phyloP scores from a whole-genome alignment of 2,113 vertebrate species.

The Nannobrachium achirus region DNA sequence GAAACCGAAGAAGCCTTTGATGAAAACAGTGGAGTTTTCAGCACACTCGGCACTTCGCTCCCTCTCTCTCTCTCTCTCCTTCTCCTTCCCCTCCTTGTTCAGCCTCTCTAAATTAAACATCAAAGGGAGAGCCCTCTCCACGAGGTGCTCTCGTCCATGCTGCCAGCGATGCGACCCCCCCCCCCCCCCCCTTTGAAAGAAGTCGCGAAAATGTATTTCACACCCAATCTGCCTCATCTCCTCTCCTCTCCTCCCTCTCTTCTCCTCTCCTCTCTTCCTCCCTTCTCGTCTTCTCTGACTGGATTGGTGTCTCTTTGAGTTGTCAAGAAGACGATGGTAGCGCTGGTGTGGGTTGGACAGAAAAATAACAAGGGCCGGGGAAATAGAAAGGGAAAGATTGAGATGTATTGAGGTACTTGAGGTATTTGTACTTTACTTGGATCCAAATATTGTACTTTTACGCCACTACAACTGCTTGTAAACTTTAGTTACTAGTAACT shows the following conservation, averaged over 20 bases:
- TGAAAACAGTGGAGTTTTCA: slow-evolving; percentile 59
- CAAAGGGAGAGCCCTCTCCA: slow-evolving; percentile 58
- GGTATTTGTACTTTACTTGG: too few species aligned
- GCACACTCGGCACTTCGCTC: slow-evolving; percentile 50
- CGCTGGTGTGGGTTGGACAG: not conserved
- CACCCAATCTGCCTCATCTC: slow-evolving; percentile 46
- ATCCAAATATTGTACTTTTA: too few species aligned
- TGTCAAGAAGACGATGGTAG: slow-evolving; percentile 36
- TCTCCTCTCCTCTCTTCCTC: not conserved
- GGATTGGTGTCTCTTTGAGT: slow-evolving; percentile 55
- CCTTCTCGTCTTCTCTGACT: slow-evolving; percentile 29
- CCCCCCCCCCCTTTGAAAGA: slow-evolving; percentile 61
- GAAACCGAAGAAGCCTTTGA: slow-evolving; percentile 57
- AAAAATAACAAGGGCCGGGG: not conserved
- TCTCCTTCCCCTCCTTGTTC: slow-evolving; percentile 2
- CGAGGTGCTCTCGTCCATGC: slow-evolving; percentile 56
- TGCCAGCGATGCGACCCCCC: slow-evolving; percentile 45
- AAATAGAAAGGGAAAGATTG: not conserved
- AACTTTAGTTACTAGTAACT: too few species aligned
- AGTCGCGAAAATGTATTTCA: slow-evolving; percentile 62
- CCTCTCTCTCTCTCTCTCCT: slow-evolving; percentile 19
- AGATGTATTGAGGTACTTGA: too few species aligned
- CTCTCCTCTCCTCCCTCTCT: slow-evolving; percentile 16
- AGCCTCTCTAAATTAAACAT: slow-evolving; percentile 67
- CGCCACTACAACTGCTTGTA: too few species aligned